These are phyloP conservation scores for Dasysyrphus albostriatus DNA, from an alignment of 2,888 invertebrate genomes.

Conservation along the genomic window DNA sequence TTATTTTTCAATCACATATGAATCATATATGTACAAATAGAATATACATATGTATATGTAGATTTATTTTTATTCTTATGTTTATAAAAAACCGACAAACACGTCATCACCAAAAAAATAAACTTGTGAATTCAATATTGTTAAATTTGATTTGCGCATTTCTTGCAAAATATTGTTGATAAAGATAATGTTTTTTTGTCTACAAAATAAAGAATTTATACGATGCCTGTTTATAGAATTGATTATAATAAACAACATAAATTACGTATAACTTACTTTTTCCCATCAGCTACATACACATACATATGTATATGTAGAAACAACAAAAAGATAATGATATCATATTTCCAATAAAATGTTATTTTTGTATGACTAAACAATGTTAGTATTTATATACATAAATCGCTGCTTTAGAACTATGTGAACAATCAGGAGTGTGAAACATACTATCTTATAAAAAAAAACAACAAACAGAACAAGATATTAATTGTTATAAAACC, in stretches of 20 bases:
- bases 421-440: not conserved
- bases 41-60: no score
- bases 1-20: no score
- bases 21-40: no score
- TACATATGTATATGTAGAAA: not conserved
- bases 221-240: not conserved
- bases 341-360: not conserved
- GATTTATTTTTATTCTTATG: no score
- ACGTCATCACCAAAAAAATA: no score
- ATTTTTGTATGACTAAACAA: not conserved
- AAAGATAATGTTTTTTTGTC: not conserved
- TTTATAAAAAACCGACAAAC: no score
- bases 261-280: not conserved
- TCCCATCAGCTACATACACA: not conserved
- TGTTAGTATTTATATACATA: not conserved
- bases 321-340: slow-evolving; percentile 11
- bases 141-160: no score
- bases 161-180: no score
- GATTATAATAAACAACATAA: not conserved
- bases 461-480: not conserved
- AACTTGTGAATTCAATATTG: no score
- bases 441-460: slow-evolving; percentile 4
- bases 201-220: not conserved
- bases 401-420: not conserved
- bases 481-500: not conserved